Evolutionary conservation across 1,140 invertebrate genomes (phyloP).

Genomic region (Eueides isabella): DNA sequence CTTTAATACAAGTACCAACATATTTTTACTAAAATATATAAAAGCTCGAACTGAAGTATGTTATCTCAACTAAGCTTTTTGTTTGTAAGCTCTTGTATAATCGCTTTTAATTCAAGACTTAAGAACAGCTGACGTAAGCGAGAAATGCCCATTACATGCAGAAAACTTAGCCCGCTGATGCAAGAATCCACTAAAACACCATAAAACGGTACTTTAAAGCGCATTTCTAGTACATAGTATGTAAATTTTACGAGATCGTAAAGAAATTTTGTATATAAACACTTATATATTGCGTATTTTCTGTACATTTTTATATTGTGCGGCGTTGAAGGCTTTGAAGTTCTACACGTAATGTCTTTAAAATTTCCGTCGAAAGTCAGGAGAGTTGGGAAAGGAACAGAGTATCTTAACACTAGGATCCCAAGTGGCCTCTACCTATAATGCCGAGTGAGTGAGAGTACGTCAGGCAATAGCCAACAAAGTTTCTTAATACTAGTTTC

Average conservation of each 20-base stretch:
- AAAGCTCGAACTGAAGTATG: neutral
- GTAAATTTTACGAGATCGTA: constrained; percentile 8
- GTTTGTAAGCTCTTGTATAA: neutral
- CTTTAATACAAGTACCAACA: neutral
- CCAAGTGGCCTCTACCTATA: neutral
- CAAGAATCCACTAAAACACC: constrained; percentile 6
- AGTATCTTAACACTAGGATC: neutral
- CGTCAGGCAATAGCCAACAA: no score
- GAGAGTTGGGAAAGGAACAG: neutral
- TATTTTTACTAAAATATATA: neutral
- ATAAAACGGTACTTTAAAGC: constrained; percentile 4
- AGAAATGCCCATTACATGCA: constrained; percentile 4
- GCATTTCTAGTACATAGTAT: constrained; percentile 7
- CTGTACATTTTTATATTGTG: neutral
- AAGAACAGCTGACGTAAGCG: constrained; percentile 11
- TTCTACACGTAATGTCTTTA: no score
- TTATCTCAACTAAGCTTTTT: constrained; percentile 5
- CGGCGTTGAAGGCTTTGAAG: neutral
- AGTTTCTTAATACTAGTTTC: no score
- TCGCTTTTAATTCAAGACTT: constrained; percentile 4
- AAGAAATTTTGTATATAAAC: neutral
- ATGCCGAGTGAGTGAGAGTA: no score
- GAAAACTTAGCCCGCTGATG: constrained; percentile 9
- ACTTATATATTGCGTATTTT: constrained; percentile 2
- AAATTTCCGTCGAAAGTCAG: no score